Percentiles rank a stretch among this genome's conserved stretches.
Evolutionary conservation across 2,888 invertebrate genomes (phyloP).

Genomic region (Lamellibrachia satsuma): DNA sequence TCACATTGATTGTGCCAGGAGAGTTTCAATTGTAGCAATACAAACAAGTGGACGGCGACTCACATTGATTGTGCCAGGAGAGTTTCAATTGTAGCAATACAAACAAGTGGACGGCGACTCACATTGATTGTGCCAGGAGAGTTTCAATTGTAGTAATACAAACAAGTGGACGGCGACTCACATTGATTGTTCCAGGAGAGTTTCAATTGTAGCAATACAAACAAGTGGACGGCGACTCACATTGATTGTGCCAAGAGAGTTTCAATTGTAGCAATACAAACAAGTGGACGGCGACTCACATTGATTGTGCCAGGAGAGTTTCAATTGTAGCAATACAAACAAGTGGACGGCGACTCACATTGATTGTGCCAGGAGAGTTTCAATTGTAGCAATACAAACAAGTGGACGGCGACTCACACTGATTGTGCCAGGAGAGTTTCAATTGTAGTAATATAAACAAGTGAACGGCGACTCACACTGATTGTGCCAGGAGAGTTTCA

Average conservation of each 20-base stretch:
- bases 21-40: neutral
- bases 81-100: neutral
- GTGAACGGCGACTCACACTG: conserved; percentile 38
- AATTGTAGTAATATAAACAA: neutral
- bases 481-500: conserved; percentile 17
- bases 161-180: conserved; percentile 30
- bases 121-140: conserved; percentile 36
- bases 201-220: neutral
- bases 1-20: conserved; percentile 38
- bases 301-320: conserved; percentile 28
- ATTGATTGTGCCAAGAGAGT: conserved; percentile 28
- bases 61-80: conserved; percentile 36
- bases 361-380: conserved; percentile 24
- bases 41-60: conserved; percentile 23
- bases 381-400: neutral
- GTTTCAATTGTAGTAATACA: neutral
- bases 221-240: conserved; percentile 34
- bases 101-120: conserved; percentile 25
- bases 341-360: conserved; percentile 36
- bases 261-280: neutral
- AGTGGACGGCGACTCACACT: conserved; percentile 38
- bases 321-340: neutral
- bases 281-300: conserved; percentile 34
- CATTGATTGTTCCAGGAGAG: conserved; percentile 33
- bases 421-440: conserved; percentile 13